Percentiles rank a stretch among this genome's conserved stretches.
phyloP scores from a whole-genome alignment of 2,797 vertebrate species.

The Malacoctenus gilli region DNA sequence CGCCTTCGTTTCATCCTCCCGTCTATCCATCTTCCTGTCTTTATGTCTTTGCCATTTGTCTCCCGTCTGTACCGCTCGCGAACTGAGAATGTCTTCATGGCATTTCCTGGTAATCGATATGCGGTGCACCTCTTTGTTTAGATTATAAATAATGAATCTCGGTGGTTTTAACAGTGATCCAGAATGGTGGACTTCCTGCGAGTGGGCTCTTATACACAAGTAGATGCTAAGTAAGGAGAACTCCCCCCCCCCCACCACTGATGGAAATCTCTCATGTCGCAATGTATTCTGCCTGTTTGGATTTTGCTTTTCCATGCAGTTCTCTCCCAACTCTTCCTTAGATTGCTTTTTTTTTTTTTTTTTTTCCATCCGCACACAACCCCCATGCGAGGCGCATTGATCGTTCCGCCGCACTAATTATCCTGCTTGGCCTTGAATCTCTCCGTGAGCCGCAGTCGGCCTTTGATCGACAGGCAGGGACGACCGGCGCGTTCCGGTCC shows the following conservation, averaged over 20 bases:
- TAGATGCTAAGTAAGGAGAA: too few relatives aligned
- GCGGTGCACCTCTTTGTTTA: slow-evolving; percentile 26
- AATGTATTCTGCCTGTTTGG: slow-evolving; percentile 38
- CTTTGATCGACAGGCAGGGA: slow-evolving; percentile 53
- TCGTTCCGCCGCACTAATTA: slow-evolving; percentile 71
- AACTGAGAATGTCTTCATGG: slow-evolving; percentile 48
- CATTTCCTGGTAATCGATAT: slow-evolving; percentile 55
- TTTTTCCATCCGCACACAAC: slow-evolving; percentile 51
- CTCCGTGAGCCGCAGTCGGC: slow-evolving; percentile 60
- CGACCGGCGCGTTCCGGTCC: neutral
- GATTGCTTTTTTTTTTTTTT: slow-evolving; percentile 68
- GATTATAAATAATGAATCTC: slow-evolving; percentile 58
- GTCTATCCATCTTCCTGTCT: slow-evolving; percentile 72
- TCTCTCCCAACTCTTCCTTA: slow-evolving; percentile 54
- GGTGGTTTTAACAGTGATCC: slow-evolving; percentile 25
- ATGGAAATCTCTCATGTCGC: slow-evolving; percentile 49
- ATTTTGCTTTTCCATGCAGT: slow-evolving; percentile 61
- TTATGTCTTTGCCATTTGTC: slow-evolving; percentile 57
- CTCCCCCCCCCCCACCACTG: slow-evolving; percentile 23
- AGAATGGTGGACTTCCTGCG: slow-evolving; percentile 30
- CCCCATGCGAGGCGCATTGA: slow-evolving; percentile 66
- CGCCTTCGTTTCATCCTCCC: slow-evolving; percentile 64
- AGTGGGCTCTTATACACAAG: slow-evolving; percentile 7
- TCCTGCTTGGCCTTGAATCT: slow-evolving; percentile 66
- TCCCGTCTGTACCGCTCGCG: slow-evolving; percentile 35